phyloP scores from a whole-genome alignment of 2,888 invertebrate genomes.

The Punctoribates punctum region DNA sequence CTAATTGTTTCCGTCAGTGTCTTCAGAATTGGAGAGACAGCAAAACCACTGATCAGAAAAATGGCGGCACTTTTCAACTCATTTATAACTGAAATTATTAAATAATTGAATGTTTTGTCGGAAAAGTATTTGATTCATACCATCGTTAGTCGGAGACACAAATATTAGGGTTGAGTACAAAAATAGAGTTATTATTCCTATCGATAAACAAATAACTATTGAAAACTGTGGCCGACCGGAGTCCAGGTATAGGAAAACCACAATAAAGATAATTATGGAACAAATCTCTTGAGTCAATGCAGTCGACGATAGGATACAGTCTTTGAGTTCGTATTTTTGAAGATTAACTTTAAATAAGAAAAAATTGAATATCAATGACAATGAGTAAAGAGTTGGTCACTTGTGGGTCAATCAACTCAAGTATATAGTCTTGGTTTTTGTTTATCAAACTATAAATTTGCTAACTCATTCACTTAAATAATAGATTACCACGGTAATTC shows the following conservation, averaged over 20 bases:
- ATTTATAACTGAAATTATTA: constrained; percentile 50
- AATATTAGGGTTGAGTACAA: constrained; percentile 43
- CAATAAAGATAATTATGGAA: constrained; percentile 67
- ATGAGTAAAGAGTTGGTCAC: neutral
- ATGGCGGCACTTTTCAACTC: constrained; percentile 74
- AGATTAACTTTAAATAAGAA: constrained; percentile 70
- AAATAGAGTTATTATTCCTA: constrained; percentile 31
- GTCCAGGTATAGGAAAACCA: constrained; percentile 63
- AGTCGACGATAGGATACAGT: constrained; percentile 71
- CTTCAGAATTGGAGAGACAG: constrained; percentile 84
- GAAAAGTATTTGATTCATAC: constrained; percentile 50
- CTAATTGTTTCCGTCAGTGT: constrained; percentile 94
- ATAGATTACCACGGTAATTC: too few relatives aligned
- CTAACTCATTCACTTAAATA: too few relatives aligned
- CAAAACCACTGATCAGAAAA: constrained; percentile 78
- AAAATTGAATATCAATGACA: neutral
- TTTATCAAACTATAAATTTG: too few relatives aligned
- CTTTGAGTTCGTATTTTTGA: constrained; percentile 65
- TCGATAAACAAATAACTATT: constrained; percentile 1
- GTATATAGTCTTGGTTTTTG: too few relatives aligned
- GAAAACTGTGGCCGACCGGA: constrained; percentile 20
- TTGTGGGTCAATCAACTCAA: too few relatives aligned
- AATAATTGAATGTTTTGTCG: neutral
- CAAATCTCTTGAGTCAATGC: constrained; percentile 76
- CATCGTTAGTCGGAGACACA: constrained; percentile 63